Percentiles rank a stretch among this genome's conserved stretches.
Evolutionary conservation across 53 echinoderm and acorn worm species (phyloP).

Genomic region (Glandiceps talaboti): DNA sequence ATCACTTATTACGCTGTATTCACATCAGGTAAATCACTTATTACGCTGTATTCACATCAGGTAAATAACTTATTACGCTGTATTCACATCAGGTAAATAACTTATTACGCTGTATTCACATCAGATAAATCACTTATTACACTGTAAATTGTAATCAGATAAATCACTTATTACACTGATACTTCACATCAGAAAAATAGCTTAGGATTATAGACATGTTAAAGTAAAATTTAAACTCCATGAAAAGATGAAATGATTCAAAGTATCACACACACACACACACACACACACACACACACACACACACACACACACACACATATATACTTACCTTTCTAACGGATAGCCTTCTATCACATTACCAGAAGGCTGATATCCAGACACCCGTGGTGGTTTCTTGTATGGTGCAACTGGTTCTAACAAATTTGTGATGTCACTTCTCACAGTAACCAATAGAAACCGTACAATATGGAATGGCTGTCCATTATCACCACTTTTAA

Average conservation of each 20-base stretch:
- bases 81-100: no score
- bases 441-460: constrained; percentile 42
- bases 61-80: no score
- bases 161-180: no score
- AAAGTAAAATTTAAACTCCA: no score
- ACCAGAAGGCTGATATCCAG: background rate
- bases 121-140: no score
- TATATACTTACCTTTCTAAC: background rate
- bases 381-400: constrained; percentile 34
- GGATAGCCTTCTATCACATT: background rate
- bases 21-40: no score
- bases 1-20: no score
- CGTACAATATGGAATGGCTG: constrained; percentile 80
- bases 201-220: no score
- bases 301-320: background rate
- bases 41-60: no score
- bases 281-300: background rate
- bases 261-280: background rate
- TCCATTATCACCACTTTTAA: constrained; percentile 11
- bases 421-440: constrained; percentile 36
- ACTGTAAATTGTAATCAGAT: no score
- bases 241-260: background rate
- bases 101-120: no score
- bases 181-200: no score
- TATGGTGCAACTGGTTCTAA: constrained; percentile 59